These are phyloP conservation scores for Kryptolebias ocellatus DNA, from an alignment of 2,797 vertebrate genomes.

Conservation along the genomic window DNA sequence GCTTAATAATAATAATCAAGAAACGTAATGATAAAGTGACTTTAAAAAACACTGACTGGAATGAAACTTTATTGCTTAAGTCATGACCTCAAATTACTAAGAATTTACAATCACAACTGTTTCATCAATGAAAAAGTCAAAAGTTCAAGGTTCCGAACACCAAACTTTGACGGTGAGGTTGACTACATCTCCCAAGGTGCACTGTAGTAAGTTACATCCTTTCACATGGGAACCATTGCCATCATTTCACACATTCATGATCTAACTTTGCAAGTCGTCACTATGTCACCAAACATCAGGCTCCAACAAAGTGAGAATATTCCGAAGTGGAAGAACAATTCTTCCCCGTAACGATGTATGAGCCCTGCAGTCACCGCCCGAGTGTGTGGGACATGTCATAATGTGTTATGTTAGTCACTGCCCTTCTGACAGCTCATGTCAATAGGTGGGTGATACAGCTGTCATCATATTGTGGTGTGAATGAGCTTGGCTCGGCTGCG, in stretches of 20 bases:
- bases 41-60: no score
- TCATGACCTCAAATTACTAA: no score
- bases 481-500: constrained; percentile 71
- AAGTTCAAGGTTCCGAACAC: not conserved
- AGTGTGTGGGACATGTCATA: constrained; percentile 70
- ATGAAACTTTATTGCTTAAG: no score
- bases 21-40: no score
- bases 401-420: constrained; percentile 78
- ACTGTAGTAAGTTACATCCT: not conserved
- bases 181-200: not conserved
- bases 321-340: constrained; percentile 38
- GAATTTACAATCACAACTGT: no score
- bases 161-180: not conserved
- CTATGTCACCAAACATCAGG: constrained; percentile 22
- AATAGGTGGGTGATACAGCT: constrained; percentile 81
- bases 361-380: constrained; percentile 38
- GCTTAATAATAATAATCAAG: no score
- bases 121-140: no score
- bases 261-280: constrained; percentile 1
- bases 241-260: constrained; percentile 4
- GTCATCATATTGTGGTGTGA: constrained; percentile 79
- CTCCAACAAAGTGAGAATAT: constrained; percentile 14
- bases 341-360: constrained; percentile 31
- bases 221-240: not conserved
- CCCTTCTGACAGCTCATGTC: constrained; percentile 78